Percentiles rank a stretch among this genome's conserved stretches.
phyloP scores from a whole-genome alignment of 2,888 invertebrate genomes.

The Phaedon cochleariae region DNA sequence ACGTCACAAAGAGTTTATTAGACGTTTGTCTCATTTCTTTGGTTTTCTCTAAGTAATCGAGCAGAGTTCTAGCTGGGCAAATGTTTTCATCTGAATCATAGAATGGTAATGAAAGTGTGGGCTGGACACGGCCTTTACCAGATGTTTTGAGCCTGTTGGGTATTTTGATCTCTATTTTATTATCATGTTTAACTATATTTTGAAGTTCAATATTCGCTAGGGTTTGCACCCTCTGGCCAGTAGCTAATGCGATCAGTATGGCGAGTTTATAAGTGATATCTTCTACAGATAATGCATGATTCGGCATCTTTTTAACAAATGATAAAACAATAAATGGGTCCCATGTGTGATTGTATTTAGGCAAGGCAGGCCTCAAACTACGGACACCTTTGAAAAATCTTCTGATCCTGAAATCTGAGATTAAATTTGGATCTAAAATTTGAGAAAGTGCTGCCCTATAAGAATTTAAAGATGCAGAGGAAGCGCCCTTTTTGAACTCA shows the following conservation, averaged over 20 bases:
- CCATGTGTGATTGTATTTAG: background rate
- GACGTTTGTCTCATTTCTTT: no score
- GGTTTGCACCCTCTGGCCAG: slow-evolving; percentile 28
- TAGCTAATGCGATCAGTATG: slow-evolving; percentile 18
- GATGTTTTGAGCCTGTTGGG: no score
- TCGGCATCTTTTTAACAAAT: no score
- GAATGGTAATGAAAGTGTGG: no score
- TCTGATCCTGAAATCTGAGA: background rate
- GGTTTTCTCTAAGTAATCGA: no score
- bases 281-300: slow-evolving; percentile 13
- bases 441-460: background rate
- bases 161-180: no score
- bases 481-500: background rate
- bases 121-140: no score
- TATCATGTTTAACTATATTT: no score
- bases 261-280: slow-evolving; percentile 18
- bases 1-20: no score
- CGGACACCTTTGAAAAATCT: background rate
- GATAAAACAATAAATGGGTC: background rate
- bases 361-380: background rate
- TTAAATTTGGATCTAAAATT: background rate
- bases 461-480: background rate
- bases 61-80: no score
- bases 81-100: no score
- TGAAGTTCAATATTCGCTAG: no score